Evolutionary conservation across 1,140 invertebrate species (phyloP).

Genomic region (Pseudoatta argentina): DNA sequence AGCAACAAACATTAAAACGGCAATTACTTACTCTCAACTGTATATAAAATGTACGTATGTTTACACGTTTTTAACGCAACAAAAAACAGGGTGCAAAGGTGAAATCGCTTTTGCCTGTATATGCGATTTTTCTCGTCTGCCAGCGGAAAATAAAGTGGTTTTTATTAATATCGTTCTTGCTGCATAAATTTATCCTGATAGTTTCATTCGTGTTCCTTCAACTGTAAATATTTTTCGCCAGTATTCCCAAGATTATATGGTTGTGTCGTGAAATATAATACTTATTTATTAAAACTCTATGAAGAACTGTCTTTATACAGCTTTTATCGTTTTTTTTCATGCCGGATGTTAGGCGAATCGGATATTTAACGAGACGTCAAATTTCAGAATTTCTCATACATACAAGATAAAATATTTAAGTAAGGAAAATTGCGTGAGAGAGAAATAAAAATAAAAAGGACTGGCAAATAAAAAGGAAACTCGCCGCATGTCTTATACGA

Average conservation of each 20-base stretch:
- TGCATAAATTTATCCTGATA: conserved; percentile 2
- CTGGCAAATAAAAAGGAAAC: conserved; percentile 47
- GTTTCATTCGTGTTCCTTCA: background rate
- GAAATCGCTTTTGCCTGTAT: background rate
- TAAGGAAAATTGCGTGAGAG: conserved; percentile 18
- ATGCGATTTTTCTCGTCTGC: background rate
- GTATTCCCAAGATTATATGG: background rate
- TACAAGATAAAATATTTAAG: conserved; percentile 52
- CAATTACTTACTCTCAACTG: conserved; percentile 39
- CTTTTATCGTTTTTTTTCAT: background rate
- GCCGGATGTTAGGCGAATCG: background rate
- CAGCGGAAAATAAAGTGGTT: conserved; percentile 16
- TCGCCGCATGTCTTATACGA: conserved; percentile 10
- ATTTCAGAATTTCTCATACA: conserved; percentile 32
- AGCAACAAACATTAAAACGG: conserved; percentile 29
- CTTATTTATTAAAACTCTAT: conserved; percentile 46
- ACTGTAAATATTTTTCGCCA: background rate
- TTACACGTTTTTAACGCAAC: background rate
- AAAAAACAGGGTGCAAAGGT: background rate
- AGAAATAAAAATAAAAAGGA: conserved; percentile 32
- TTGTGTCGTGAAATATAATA: background rate
- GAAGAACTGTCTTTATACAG: background rate
- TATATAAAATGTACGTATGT: conserved; percentile 12
- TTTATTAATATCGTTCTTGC: conserved; percentile 15
- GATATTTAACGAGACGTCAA: conserved; percentile 40